Evolutionary conservation across 2,797 vertebrate genomes (phyloP).

Genomic region (Clarias fuscus): DNA sequence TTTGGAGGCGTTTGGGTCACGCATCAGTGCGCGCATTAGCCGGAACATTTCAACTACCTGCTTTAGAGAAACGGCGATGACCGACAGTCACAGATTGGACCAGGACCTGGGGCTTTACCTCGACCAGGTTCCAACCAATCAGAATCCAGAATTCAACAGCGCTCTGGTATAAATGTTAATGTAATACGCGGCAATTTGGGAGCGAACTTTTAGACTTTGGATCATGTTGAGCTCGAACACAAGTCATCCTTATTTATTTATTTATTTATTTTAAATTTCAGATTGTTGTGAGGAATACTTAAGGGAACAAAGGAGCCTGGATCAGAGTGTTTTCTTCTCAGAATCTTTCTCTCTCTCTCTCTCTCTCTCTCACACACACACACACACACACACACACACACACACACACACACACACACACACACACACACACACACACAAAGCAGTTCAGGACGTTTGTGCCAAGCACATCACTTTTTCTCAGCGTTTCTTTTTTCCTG

Average conservation of each 20-base stretch:
- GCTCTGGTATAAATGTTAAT: background rate
- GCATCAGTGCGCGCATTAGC: no score
- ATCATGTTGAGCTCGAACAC: background rate
- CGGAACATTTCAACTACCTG: no score
- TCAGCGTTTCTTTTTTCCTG: background rate
- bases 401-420: background rate
- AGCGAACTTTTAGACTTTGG: background rate
- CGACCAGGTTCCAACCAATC: background rate
- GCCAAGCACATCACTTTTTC: slow-evolving; percentile 15
- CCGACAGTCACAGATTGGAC: no score
- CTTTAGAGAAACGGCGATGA: no score
- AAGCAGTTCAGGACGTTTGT: slow-evolving; percentile 26
- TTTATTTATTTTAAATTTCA: slow-evolving; percentile 10
- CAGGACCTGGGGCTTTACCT: no score
- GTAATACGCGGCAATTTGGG: background rate
- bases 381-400: slow-evolving; percentile 22
- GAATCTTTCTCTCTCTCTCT: no score
- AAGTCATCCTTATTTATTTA: slow-evolving; percentile 35
- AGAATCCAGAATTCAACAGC: background rate
- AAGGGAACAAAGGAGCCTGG: slow-evolving; percentile 50
- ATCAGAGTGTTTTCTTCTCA: slow-evolving; percentile 25
- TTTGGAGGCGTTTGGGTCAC: background rate
- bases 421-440: slow-evolving; percentile 8
- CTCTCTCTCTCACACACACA: background rate
- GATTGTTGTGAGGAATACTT: slow-evolving; percentile 35